These are phyloP conservation scores for Tigriopus californicus DNA, from an alignment of 2,888 invertebrate species.

Conservation along the genomic window DNA sequence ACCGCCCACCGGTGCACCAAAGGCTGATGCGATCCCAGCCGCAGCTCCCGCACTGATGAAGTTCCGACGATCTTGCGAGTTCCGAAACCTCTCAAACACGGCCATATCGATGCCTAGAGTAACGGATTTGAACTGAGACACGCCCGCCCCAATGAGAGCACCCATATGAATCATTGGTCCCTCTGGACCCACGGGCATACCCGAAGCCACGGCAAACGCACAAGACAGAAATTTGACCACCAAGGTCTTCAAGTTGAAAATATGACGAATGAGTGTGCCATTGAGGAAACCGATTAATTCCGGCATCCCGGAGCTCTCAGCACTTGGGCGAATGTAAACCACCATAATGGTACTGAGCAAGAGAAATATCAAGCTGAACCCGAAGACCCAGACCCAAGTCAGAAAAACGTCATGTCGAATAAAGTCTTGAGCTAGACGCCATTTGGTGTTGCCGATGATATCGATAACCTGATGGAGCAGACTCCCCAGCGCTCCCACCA, in stretches of 20 bases:
- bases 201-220: conserved; percentile 27
- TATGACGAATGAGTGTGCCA: conserved; percentile 26
- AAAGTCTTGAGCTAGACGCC: background rate
- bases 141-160: conserved; percentile 19
- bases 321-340: conserved; percentile 2
- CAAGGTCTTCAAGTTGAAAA: conserved; percentile 27
- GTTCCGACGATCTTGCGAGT: conserved; percentile 9
- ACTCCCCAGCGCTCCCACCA: conserved; percentile 26
- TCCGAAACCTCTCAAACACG: conserved; percentile 3
- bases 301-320: conserved; percentile 25
- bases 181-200: conserved; percentile 27
- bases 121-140: conserved; percentile 8
- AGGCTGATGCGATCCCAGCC: conserved; percentile 28
- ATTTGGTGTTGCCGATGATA: conserved; percentile 5
- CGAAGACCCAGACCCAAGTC: background rate
- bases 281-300: conserved; percentile 29
- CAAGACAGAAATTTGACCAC: conserved; percentile 27
- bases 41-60: conserved; percentile 12
- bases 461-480: conserved; percentile 24
- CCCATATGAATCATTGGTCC: conserved; percentile 5
- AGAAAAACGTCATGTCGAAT: background rate
- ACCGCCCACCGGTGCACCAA: conserved; percentile 31
- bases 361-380: background rate
- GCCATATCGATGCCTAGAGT: background rate
- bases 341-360: conserved; percentile 17